These are phyloP conservation scores for Thunnus thynnus DNA, from an alignment of 2,113 vertebrate genomes.

Conservation along the genomic window DNA sequence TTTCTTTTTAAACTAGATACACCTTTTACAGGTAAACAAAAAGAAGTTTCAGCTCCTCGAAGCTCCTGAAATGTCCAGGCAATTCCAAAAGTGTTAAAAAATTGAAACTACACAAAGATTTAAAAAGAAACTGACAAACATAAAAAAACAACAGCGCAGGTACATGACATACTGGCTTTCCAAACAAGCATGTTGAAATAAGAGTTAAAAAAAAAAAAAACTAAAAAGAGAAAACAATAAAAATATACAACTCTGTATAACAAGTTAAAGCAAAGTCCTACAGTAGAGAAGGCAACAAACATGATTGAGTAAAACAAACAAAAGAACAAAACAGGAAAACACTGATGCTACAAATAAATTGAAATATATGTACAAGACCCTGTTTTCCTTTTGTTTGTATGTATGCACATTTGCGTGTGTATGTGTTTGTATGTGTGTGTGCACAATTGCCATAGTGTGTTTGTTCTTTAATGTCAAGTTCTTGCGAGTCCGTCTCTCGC, in stretches of 20 bases:
- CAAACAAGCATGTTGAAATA: constrained; percentile 84
- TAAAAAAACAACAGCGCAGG: constrained; percentile 87
- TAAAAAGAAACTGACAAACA: constrained; percentile 87
- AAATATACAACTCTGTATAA: constrained; percentile 92
- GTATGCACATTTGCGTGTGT: constrained; percentile 64
- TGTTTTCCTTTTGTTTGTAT: constrained; percentile 93
- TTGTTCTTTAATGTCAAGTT: constrained; percentile 61
- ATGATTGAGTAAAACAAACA: constrained; percentile 75
- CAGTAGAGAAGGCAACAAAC: constrained; percentile 89
- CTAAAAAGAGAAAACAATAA: constrained; percentile 76
- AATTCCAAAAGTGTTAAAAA: constrained; percentile 89
- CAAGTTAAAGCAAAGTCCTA: constrained; percentile 93
- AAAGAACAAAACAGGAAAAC: constrained; percentile 93
- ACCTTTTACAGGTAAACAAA: constrained; percentile 89
- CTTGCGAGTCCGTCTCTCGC: constrained; percentile 60
- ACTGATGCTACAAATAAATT: constrained; percentile 98
- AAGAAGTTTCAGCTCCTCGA: constrained; percentile 83
- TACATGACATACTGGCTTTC: constrained; percentile 83
- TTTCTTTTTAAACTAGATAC: constrained; percentile 84
- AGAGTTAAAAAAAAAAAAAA: constrained; percentile 47
- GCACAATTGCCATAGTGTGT: constrained; percentile 66
- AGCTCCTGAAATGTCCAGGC: constrained; percentile 90
- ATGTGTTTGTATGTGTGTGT: constrained; percentile 53
- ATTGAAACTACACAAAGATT: constrained; percentile 91
- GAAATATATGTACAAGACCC: constrained; percentile 99